Base-by-base conservation (phyloP, 2,113 vertebrate genomes). In the Plectropomus leopardus region DNA sequence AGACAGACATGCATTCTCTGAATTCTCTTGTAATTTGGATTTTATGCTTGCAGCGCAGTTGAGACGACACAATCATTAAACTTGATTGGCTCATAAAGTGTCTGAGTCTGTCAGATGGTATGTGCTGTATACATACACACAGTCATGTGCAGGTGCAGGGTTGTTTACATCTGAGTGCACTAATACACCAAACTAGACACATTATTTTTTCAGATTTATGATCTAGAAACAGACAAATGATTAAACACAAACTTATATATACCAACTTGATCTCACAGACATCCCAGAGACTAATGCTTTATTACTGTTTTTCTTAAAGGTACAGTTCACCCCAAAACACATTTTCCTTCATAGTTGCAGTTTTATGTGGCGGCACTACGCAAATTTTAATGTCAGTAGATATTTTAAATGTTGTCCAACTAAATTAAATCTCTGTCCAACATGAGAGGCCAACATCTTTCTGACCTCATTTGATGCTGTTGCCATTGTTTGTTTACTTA, bases 1-100 rank as follows among this genome's bases (percentile, higher is more conserved):
- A 86, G 77, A 87, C 84, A 85, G 82, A 76, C 15, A 9, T 8
- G 5, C 83, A 83, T 85, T 85, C 72, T 69, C 72, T 69, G 26
- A 77, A 80, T 75, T 82, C 64, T 53, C 24, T 5, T 45, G 50
- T 73, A 82, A 87, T 84, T 79, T 51, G 1, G 7, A 72, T 71
- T 64, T 84, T 72, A 44, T 4, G 13, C 47, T 51, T 2, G 19
- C 19, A 68, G 53, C 17, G 2, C 36, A 4, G 4, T 17, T 54
- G 17, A 42, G 64, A 21, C 47, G 30, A 61, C 57, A 68, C 48
- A 68, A 77, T 80, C 30, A 77, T 89, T 64, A 87, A 84, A 81
- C 26, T 66, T 71, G 68, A 74, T 72, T 69, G 65, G 26, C 34
- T 68, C 28, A 0, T 80, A 73, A 86, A 76, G 34, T 48, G 90